phyloP scores from a whole-genome alignment of 2,888 invertebrate species.

The Melitaea athalia region DNA sequence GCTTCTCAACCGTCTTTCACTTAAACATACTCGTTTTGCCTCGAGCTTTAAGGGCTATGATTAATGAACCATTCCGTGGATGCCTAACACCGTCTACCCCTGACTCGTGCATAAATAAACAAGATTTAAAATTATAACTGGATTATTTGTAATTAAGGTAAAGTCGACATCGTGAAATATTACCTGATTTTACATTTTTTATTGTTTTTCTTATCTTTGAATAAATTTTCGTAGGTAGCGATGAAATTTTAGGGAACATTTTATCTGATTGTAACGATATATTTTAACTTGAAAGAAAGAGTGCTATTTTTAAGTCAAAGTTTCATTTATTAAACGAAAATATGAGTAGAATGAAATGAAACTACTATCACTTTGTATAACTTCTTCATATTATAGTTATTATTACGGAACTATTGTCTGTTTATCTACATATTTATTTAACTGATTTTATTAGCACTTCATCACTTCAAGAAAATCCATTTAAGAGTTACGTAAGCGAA shows the following conservation, averaged over 20 bases:
- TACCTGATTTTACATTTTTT: constrained; percentile 7
- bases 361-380: too few species aligned
- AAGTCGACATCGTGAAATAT: constrained; percentile 21
- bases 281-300: not conserved
- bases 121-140: constrained; percentile 57
- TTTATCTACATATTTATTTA: too few species aligned
- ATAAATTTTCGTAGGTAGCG: constrained; percentile 14
- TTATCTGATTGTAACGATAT: constrained; percentile 9
- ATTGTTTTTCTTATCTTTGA: constrained; percentile 30
- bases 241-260: not conserved
- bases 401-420: too few species aligned
- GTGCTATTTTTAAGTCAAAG: not conserved
- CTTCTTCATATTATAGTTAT: too few species aligned
- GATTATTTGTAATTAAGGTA: constrained; percentile 42
- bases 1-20: constrained; percentile 62
- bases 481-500: not conserved
- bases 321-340: not conserved
- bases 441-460: too few species aligned
- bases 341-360: too few species aligned
- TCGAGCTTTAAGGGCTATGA: constrained; percentile 69
- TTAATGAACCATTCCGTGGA: constrained; percentile 69
- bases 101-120: constrained; percentile 66
- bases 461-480: not conserved
- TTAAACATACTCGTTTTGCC: constrained; percentile 73
- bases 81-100: constrained; percentile 54